These are phyloP conservation scores for Linyphia triangularis DNA, from an alignment of 2,888 invertebrate genomes.

Conservation along the genomic window DNA sequence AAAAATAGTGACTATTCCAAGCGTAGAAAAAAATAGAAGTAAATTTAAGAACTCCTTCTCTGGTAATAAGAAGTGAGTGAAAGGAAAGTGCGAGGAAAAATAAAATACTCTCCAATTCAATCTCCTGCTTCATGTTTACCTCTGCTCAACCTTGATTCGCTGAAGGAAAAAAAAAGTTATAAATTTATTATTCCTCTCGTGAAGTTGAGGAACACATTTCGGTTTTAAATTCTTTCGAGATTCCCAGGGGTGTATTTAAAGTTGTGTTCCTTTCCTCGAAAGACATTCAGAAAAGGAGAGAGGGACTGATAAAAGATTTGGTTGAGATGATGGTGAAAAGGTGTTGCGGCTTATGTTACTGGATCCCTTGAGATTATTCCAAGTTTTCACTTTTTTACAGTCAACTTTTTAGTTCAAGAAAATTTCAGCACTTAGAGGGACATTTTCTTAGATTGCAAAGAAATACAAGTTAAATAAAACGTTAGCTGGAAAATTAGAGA, in stretches of 20 bases:
- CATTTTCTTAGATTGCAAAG: too few species aligned
- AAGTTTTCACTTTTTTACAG: background rate
- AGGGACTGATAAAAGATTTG: slow-evolving; percentile 14
- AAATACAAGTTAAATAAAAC: too few species aligned
- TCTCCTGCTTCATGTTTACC: slow-evolving; percentile 5
- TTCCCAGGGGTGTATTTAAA: slow-evolving; percentile 30
- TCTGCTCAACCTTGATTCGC: slow-evolving; percentile 19
- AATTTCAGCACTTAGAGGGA: too few species aligned
- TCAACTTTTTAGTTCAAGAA: too few species aligned
- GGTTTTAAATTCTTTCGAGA: background rate
- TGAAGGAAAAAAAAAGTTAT: background rate
- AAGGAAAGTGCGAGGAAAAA: background rate
- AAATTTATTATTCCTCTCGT: slow-evolving; percentile 31
- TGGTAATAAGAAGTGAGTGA: background rate
- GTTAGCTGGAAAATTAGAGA: too few species aligned
- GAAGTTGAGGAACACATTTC: slow-evolving; percentile 5
- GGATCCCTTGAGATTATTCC: background rate
- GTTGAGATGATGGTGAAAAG: background rate
- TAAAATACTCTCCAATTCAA: slow-evolving; percentile 19
- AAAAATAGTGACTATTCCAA: background rate
- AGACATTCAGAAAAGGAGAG: background rate
- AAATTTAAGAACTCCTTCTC: slow-evolving; percentile 9
- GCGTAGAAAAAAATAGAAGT: background rate
- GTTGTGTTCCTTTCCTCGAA: background rate
- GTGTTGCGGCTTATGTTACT: background rate